Evolutionary conservation across 2,797 vertebrate genomes (phyloP).

Genomic region (Cyprinella venusta): DNA sequence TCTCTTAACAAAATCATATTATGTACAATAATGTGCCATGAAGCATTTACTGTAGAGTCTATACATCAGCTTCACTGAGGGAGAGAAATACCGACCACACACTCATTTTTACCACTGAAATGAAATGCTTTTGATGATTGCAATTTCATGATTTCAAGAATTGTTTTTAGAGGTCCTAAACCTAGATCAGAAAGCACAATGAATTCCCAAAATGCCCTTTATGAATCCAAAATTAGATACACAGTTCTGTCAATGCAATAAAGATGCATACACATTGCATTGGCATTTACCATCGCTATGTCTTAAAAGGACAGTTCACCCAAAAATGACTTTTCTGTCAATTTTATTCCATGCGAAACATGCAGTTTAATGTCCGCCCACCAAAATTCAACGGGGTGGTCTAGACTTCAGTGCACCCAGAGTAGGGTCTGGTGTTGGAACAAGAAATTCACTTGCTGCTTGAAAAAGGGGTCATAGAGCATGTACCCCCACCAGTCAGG

Average conservation of each 20-base stretch:
- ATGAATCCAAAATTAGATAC: background rate
- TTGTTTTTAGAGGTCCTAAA: background rate
- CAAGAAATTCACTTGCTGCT: too few relatives aligned
- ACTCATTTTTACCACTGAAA: background rate
- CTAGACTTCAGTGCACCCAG: too few relatives aligned
- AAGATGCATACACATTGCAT: background rate
- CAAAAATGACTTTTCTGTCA: background rate
- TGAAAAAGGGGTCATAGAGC: too few relatives aligned
- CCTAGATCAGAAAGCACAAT: background rate
- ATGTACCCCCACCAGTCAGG: too few relatives aligned
- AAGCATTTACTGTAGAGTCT: background rate
- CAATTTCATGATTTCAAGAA: background rate
- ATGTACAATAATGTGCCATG: background rate
- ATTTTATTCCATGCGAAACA: background rate
- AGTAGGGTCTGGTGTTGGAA: too few relatives aligned
- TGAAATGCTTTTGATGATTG: too few relatives aligned
- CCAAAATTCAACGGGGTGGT: too few relatives aligned
- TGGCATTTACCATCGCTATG: background rate
- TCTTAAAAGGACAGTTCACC: background rate
- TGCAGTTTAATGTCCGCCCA: too few relatives aligned
- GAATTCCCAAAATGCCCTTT: background rate
- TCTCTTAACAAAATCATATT: constrained; percentile 8
- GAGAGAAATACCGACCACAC: background rate
- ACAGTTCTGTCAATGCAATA: background rate
- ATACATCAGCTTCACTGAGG: background rate